phyloP scores from a whole-genome alignment of 1,140 invertebrate species.

The Carposina sasakii region DNA sequence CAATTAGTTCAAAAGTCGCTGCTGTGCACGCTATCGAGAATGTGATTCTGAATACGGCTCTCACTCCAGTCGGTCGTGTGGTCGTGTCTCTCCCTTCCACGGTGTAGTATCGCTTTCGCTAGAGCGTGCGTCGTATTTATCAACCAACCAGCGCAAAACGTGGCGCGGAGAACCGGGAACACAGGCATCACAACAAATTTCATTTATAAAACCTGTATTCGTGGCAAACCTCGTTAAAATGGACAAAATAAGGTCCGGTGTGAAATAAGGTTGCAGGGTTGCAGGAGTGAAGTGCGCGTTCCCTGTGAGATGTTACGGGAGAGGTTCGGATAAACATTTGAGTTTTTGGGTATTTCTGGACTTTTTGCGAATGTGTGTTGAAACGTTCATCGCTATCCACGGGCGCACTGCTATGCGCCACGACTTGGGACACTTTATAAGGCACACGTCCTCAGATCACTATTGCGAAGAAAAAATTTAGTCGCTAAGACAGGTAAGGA shows the following conservation, averaged over 20 bases:
- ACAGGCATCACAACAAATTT: no score
- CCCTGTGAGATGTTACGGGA: slow-evolving; percentile 64
- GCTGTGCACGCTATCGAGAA: no score
- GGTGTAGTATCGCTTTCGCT: no score
- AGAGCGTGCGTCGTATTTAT: no score
- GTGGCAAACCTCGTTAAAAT: slow-evolving; percentile 47
- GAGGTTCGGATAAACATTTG: slow-evolving; percentile 62
- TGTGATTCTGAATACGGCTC: no score
- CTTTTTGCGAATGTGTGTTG: slow-evolving; percentile 71
- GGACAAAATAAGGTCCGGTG: slow-evolving; percentile 63
- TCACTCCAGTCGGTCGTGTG: no score
- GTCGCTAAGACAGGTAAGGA: slow-evolving; percentile 48
- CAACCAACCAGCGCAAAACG: no score
- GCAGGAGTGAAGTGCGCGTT: slow-evolving; percentile 55
- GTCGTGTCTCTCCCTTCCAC: no score
- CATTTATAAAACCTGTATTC: no score
- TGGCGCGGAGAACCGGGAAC: no score
- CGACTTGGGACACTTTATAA: slow-evolving; percentile 71
- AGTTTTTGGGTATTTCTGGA: slow-evolving; percentile 50
- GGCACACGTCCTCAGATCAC: slow-evolving; percentile 72
- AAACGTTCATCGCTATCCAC: slow-evolving; percentile 70
- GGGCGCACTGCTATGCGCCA: slow-evolving; percentile 72
- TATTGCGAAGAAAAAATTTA: slow-evolving; percentile 71
- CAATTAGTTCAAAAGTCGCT: no score
- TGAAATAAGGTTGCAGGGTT: slow-evolving; percentile 60